Conservation (phyloP, 2,113 vertebrate genomes). For the Deroptyus accipitrinus region DNA sequence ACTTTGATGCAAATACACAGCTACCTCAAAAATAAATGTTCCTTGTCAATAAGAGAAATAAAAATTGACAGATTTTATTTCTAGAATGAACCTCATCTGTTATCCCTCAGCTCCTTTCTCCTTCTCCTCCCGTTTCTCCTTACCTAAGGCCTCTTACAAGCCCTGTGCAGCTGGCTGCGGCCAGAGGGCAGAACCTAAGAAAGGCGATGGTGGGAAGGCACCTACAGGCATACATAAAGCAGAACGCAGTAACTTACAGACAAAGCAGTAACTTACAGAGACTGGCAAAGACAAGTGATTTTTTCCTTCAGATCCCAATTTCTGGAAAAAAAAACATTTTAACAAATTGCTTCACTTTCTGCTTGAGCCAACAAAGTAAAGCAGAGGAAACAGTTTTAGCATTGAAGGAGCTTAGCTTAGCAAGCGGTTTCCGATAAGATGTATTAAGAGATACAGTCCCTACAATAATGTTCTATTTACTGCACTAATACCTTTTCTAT, state of each 20-base stretch:
- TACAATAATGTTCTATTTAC: neutral
- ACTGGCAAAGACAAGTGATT: neutral
- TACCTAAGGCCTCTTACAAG: neutral
- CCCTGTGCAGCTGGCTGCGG: neutral
- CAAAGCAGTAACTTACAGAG: neutral
- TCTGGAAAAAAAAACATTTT: neutral
- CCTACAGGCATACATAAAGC: neutral
- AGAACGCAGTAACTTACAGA: neutral
- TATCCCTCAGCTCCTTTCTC: neutral
- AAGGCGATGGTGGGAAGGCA: neutral
- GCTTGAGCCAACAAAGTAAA: neutral
- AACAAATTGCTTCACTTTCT: neutral
- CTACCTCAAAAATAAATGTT: neutral
- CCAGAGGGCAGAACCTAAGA: neutral
- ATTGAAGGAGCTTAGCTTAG: neutral
- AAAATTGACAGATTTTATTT: neutral
- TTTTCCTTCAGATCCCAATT: neutral
- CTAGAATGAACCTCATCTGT: neutral
- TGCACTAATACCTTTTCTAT: neutral
- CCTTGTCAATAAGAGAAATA: neutral
- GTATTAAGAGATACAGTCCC: neutral
- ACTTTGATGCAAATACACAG: neutral
- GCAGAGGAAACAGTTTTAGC: neutral
- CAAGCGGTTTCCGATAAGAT: neutral
- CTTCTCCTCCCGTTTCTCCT: neutral